phyloP scores from a whole-genome alignment of 2,888 invertebrate genomes.

The Aspidiotus destructor region DNA sequence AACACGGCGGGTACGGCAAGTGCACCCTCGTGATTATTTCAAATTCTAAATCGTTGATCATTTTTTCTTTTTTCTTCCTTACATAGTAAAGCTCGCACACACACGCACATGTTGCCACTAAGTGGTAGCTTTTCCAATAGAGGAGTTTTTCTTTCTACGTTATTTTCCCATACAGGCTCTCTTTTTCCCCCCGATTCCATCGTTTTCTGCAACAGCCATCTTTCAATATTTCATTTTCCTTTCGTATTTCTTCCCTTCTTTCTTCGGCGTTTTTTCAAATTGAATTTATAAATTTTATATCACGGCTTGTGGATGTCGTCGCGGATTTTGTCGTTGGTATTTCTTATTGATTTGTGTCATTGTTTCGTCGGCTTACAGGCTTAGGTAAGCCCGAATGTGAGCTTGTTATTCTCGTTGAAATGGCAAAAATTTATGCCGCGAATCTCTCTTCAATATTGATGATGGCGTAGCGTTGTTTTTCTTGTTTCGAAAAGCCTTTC shows the following conservation, averaged over 20 bases:
- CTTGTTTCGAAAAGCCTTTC: too few species aligned
- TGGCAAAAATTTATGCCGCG: too few species aligned
- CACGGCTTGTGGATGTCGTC: not conserved
- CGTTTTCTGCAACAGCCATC: not conserved
- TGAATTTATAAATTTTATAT: slow-evolving; percentile 1
- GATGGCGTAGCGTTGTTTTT: too few species aligned
- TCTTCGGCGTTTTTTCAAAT: not conserved
- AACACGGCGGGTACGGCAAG: slow-evolving; percentile 21
- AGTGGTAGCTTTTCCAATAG: slow-evolving; percentile 22
- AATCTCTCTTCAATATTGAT: too few species aligned
- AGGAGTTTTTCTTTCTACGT: not conserved
- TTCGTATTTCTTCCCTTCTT: not conserved
- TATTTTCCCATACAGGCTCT: not conserved
- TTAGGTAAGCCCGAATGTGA: too few species aligned
- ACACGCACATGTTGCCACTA: slow-evolving; percentile 31
- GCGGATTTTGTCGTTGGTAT: too few species aligned
- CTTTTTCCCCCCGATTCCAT: not conserved
- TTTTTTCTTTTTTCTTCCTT: slow-evolving; percentile 10
- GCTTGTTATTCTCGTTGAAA: too few species aligned
- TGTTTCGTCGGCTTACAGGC: too few species aligned
- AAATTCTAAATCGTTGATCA: slow-evolving; percentile 17
- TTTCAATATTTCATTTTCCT: slow-evolving; percentile 6
- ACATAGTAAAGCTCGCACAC: slow-evolving; percentile 14
- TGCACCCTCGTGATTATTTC: slow-evolving; percentile 30
- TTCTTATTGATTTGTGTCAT: too few species aligned